Percentiles rank a stretch among this genome's conserved stretches.
phyloP scores from a whole-genome alignment of 2,888 invertebrate genomes.

The Conchocele bisecta region DNA sequence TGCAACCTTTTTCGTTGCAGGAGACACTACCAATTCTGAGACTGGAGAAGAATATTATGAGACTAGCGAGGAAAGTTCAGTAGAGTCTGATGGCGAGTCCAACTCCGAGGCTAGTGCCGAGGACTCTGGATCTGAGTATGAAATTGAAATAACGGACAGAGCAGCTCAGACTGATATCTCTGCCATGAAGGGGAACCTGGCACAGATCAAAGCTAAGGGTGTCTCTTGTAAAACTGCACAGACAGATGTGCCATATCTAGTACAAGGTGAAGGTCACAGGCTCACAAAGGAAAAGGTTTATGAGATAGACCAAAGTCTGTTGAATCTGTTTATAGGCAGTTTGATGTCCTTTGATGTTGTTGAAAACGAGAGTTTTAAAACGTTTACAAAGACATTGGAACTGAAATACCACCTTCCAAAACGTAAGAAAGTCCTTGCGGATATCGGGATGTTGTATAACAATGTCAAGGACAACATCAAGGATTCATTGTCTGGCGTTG shows the following conservation, averaged over 20 bases:
- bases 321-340: conserved; percentile 51
- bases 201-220: not conserved
- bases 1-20: conserved; percentile 41
- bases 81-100: conserved; percentile 41
- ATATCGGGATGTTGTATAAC: conserved; percentile 43
- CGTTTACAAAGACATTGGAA: conserved; percentile 47
- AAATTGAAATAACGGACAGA: conserved; percentile 45
- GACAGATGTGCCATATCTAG: conserved; percentile 31
- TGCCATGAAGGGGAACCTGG: conserved; percentile 50
- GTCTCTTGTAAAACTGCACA: conserved; percentile 22
- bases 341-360: conserved; percentile 49
- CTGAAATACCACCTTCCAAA: conserved; percentile 56
- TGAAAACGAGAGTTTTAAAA: conserved; percentile 50
- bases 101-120: conserved; percentile 21
- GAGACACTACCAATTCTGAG: conserved; percentile 29
- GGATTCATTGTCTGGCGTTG: conserved; percentile 16
- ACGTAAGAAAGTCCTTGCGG: conserved; percentile 46
- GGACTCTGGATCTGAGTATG: conserved; percentile 36
- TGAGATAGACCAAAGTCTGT: conserved; percentile 45
- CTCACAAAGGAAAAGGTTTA: conserved; percentile 41
- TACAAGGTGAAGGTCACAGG: conserved; percentile 17
- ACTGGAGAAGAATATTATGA: conserved; percentile 31
- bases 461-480: conserved; percentile 27
- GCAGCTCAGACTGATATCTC: conserved; percentile 46
- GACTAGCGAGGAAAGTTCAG: conserved; percentile 23